Base-by-base conservation (phyloP, 2,113 vertebrate genomes). In the Monopterus albus region DNA sequence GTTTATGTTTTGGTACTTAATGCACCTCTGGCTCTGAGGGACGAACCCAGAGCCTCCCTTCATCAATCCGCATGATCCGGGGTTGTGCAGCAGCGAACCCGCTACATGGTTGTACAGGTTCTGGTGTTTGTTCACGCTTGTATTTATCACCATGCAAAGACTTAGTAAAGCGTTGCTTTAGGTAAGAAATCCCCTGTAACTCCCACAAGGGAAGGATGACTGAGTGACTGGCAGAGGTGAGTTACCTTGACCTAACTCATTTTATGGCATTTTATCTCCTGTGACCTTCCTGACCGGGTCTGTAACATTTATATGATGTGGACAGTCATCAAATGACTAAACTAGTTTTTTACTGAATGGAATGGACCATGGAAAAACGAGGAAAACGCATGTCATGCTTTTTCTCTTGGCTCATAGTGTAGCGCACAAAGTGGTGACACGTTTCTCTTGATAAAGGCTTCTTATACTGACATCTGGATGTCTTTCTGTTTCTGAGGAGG, bases 371-470 rank as follows among this genome's bases (percentile, higher is more conserved):
- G 25, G 1, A 26, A 4, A 15, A 29, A 71, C 33, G 6, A 6
- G 6, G 14, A 2, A 8, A 7, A 12, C 0, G 9, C 14, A 15
- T 23, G 18, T 14, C 21, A 4, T 38, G 36, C 28, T 40, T 2
- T 3, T 9, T 23, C n/a, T 35, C 5, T 10, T 10, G 35, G 26
- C 58, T 23, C 45, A 35, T 47, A 8, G 14, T 13, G 29, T 1
- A 14, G 18, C 51, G 42, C 23, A 23, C 83, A 79, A 74, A 60
- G 61, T 2, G 18, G n/a, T 83, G 77, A 73, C 74, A 75, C 65
- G 26, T 49, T 79, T 66, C 60, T 66, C 46, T 33, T 38, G 25
- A 20, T 28, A 6, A n/a, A 14, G 47, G 46, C 51, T 31, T 9
- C 18, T 21, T 64, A 0, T 2, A 6, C 33, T 57, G 20, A 46